Percentiles rank a stretch among this genome's conserved stretches.
These are phyloP conservation scores for Microplitis demolitor DNA, from an alignment of 1,140 invertebrate genomes.

Conservation along the genomic window DNA sequence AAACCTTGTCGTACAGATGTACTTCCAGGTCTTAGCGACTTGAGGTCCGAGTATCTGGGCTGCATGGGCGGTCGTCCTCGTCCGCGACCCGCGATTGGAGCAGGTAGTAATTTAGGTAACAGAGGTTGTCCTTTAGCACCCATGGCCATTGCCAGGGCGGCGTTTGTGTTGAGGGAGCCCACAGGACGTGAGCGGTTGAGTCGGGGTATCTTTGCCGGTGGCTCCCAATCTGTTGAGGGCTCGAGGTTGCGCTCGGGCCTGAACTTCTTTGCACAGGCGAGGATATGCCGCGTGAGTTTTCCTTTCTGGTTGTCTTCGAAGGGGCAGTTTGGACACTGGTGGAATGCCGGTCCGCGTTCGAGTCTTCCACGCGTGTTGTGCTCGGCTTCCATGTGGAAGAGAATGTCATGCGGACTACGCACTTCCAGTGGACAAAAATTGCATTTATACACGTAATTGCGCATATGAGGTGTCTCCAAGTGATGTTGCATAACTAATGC, in stretches of 20 bases:
- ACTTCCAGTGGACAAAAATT: conserved; percentile 87
- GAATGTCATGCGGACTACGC: conserved; percentile 82
- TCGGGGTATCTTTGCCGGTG: conserved; percentile 88
- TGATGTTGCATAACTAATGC: conserved; percentile 85
- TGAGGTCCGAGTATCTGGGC: conserved; percentile 55
- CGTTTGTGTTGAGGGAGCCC: conserved; percentile 51
- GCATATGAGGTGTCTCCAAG: conserved; percentile 90
- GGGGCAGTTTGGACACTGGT: conserved; percentile 91
- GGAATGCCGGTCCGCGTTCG: conserved; percentile 83
- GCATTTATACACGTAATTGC: conserved; percentile 83
- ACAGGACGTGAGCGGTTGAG: conserved; percentile 65
- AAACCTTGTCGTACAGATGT: conserved; percentile 48
- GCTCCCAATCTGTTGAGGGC: conserved; percentile 87
- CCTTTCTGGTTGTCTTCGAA: conserved; percentile 94
- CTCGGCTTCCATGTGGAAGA: conserved; percentile 89
- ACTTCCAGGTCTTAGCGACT: conserved; percentile 49
- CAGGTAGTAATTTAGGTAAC: conserved; percentile 62
- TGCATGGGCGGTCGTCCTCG: conserved; percentile 58
- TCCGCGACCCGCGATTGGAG: conserved; percentile 52
- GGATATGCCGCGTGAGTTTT: conserved; percentile 86
- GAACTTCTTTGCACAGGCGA: conserved; percentile 91
- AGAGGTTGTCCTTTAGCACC: conserved; percentile 59
- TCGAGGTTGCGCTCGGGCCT: conserved; percentile 83
- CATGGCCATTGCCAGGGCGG: conserved; percentile 57
- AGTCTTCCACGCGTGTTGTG: conserved; percentile 83